Evolutionary conservation across 2,113 vertebrate genomes (phyloP).

Genomic region (Murina feae): DNA sequence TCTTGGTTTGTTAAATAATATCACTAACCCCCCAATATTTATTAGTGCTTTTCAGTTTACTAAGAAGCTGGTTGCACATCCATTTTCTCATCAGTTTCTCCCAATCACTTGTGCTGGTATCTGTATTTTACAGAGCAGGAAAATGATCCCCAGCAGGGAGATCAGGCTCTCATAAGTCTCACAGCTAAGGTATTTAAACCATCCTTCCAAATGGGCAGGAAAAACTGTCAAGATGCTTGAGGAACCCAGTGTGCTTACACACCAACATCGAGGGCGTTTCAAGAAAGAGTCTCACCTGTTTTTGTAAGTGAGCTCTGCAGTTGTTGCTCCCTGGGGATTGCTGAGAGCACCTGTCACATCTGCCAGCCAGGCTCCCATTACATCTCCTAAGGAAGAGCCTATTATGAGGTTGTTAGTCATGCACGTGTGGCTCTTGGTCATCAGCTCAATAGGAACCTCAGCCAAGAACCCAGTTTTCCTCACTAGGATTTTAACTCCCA

Average conservation of each 20-base stretch:
- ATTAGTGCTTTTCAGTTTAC: neutral
- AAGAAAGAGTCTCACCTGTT: neutral
- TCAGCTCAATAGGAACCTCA: neutral
- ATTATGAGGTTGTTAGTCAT: conserved; percentile 18
- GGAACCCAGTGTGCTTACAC: neutral
- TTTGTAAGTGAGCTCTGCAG: neutral
- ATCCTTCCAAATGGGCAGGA: neutral
- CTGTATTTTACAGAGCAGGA: neutral
- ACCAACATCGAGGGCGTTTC: neutral
- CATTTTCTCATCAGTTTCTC: neutral
- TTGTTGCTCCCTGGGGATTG: neutral
- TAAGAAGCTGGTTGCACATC: neutral
- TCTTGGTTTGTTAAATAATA: neutral
- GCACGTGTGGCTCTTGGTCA: neutral
- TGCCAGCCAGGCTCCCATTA: neutral
- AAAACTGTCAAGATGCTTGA: neutral
- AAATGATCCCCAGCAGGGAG: neutral
- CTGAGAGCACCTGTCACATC: neutral
- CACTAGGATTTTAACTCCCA: neutral
- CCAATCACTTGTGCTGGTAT: neutral
- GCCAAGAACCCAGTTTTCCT: conserved; percentile 14
- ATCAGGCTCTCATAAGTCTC: neutral
- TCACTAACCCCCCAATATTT: neutral
- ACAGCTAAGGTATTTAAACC: neutral
- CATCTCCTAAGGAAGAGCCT: neutral